Conservation (phyloP, 1,140 invertebrate genomes). For the Drosophila eugracilis region DNA sequence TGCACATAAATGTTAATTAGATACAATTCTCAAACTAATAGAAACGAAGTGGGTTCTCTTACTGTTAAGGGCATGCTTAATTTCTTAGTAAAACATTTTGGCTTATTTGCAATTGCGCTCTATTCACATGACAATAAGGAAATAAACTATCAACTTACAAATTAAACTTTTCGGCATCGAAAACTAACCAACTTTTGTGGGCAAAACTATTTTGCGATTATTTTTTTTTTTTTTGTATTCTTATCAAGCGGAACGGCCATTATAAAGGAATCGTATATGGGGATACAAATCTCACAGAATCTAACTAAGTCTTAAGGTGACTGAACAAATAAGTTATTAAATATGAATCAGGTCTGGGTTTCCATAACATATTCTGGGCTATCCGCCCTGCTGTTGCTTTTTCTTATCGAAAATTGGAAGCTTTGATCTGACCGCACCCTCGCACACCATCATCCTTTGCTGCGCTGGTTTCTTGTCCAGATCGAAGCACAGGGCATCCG, state of each 20-base stretch:
- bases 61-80: conserved; percentile 32
- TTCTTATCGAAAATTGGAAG: conserved; percentile 94
- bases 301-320: conserved; percentile 26
- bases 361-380: conserved; percentile 16
- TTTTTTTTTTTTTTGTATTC: conserved; percentile 14
- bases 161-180: conserved; percentile 14
- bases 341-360: conserved; percentile 7
- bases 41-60: conserved; percentile 33
- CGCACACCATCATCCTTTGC: conserved; percentile 90
- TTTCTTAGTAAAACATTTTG: conserved; percentile 54
- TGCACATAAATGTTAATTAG: conserved; percentile 26
- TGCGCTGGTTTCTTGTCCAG: conserved; percentile 84
- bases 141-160: conserved; percentile 32
- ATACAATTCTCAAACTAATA: conserved; percentile 25
- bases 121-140: conserved; percentile 27
- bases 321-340: conserved; percentile 21
- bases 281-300: conserved; percentile 37
- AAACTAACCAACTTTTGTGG: conserved; percentile 28
- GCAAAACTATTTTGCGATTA: conserved; percentile 10
- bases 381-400: conserved; percentile 81
- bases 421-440: conserved; percentile 93
- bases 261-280: conserved; percentile 22
- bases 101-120: conserved; percentile 48
- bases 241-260: conserved; percentile 17
- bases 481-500: conserved; percentile 80